Evolutionary conservation across 2,888 invertebrate species (phyloP).

Genomic region (Chaetoderma sp.): DNA sequence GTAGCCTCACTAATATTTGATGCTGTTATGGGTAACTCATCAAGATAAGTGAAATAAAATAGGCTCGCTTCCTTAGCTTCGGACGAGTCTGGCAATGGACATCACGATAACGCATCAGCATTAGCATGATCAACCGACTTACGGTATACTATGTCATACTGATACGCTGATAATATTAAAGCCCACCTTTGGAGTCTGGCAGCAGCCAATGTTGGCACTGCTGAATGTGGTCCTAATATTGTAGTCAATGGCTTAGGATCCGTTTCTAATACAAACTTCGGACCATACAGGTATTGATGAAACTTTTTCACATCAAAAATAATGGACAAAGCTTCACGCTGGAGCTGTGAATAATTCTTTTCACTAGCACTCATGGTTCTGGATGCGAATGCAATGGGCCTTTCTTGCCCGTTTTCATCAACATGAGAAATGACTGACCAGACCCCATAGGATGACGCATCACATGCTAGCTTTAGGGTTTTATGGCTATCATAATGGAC

Average conservation of each 20-base stretch:
- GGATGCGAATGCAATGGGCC: constrained; percentile 68
- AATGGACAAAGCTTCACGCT: constrained; percentile 66
- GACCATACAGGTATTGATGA: constrained; percentile 27
- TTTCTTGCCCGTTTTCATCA: constrained; percentile 30
- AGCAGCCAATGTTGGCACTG: neutral
- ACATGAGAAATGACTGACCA: constrained; percentile 55
- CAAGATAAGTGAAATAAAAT: neutral
- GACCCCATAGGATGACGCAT: constrained; percentile 63
- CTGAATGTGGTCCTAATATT: neutral
- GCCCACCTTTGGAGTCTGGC: neutral
- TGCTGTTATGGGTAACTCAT: constrained; percentile 1
- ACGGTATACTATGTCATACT: neutral
- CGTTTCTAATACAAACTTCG: neutral
- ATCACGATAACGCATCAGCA: constrained; percentile 52
- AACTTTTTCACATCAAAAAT: constrained; percentile 48
- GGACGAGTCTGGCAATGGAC: constrained; percentile 10
- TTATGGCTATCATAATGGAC: constrained; percentile 55
- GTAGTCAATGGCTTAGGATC: neutral
- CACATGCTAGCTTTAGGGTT: constrained; percentile 60
- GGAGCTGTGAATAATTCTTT: constrained; percentile 63
- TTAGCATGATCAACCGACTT: neutral
- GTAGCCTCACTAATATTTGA: neutral
- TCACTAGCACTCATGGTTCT: constrained; percentile 67
- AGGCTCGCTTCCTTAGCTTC: constrained; percentile 13
- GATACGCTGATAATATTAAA: neutral